Percentiles rank a stretch among this genome's conserved stretches.
These are phyloP conservation scores for Coracias cyanogaster DNA, from an alignment of 2,797 vertebrate genomes.

Conservation along the genomic window DNA sequence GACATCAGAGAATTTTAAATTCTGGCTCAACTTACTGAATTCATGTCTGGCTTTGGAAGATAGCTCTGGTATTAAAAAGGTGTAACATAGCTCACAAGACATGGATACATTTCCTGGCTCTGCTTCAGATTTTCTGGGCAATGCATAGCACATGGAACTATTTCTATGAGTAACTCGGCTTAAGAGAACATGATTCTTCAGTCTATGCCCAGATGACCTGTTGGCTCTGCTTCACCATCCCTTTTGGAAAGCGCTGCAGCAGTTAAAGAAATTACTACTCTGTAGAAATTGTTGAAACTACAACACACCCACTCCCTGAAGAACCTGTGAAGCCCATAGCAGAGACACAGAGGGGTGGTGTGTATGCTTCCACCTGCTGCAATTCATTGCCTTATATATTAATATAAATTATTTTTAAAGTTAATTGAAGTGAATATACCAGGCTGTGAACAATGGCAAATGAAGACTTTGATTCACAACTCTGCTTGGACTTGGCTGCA, in stretches of 20 bases:
- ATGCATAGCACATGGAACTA: not conserved
- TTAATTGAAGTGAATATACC: not conserved
- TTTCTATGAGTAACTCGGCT: constrained; percentile 17
- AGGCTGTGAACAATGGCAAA: not conserved
- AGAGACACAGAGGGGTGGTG: not conserved
- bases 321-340: not conserved
- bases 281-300: constrained; percentile 19
- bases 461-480: not conserved
- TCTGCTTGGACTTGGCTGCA: not conserved
- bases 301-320: not conserved
- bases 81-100: not conserved
- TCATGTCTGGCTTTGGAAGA: not conserved
- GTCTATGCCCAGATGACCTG: not conserved
- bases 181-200: not conserved
- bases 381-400: not conserved
- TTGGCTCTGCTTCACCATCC: not conserved
- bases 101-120: not conserved
- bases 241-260: not conserved
- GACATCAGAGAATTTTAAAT: not conserved
- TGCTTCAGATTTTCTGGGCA: not conserved
- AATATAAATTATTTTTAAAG: not conserved
- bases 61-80: not conserved
- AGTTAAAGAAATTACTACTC: constrained; percentile 15
- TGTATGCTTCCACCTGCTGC: not conserved
- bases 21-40: not conserved